Evolutionary conservation across 2,888 invertebrate species (phyloP).

Genomic region (Panzeria rudis): DNA sequence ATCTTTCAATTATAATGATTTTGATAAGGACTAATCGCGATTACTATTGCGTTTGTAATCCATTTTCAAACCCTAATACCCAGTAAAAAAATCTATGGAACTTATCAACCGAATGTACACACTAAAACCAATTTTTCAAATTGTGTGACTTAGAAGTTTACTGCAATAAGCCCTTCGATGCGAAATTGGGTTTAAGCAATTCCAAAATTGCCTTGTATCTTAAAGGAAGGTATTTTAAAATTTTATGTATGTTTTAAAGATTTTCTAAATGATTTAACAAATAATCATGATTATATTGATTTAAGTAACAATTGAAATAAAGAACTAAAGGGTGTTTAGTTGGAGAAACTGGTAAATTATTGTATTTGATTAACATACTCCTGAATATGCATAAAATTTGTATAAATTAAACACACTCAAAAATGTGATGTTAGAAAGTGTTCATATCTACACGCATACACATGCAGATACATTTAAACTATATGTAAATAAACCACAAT

Average conservation of each 20-base stretch:
- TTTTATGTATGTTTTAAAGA: background rate
- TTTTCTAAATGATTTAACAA: no score
- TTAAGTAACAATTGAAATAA: background rate
- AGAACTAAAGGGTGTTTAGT: background rate
- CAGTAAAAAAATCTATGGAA: no score
- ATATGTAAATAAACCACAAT: constrained; percentile 67
- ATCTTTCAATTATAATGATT: no score
- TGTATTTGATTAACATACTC: constrained; percentile 47
- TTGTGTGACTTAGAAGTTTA: no score
- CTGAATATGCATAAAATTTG: constrained; percentile 27
- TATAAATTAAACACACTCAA: constrained; percentile 41
- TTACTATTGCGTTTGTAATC: no score
- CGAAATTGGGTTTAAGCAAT: background rate
- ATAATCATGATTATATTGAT: background rate
- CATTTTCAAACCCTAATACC: no score
- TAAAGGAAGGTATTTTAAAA: no score
- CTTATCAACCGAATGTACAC: no score
- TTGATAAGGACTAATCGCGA: no score
- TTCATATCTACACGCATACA: background rate
- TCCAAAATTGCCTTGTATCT: background rate
- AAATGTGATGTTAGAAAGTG: constrained; percentile 6
- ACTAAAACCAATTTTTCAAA: no score
- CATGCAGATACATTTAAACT: background rate
- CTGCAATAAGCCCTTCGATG: no score
- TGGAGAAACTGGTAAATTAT: constrained; percentile 27